phyloP scores from a whole-genome alignment of 2,888 invertebrate genomes.

The Drosophila putrida region DNA sequence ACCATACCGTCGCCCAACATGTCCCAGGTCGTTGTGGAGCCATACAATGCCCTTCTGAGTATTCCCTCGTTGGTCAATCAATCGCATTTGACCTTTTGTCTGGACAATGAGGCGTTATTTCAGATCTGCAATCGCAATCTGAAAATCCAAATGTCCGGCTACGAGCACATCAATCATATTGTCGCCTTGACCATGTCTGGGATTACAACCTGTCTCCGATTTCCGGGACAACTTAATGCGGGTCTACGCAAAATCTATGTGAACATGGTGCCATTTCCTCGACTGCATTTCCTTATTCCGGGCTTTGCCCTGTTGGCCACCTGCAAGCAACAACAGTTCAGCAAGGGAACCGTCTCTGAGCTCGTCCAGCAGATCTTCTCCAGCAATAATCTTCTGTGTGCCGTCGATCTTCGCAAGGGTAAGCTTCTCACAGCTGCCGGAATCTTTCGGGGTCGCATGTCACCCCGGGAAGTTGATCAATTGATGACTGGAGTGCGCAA shows the following conservation, averaged over 20 bases:
- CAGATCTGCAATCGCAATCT: slow-evolving; percentile 80
- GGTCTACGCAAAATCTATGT: slow-evolving; percentile 94
- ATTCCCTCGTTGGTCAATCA: slow-evolving; percentile 76
- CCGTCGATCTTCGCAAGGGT: slow-evolving; percentile 91
- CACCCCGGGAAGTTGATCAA: slow-evolving; percentile 82
- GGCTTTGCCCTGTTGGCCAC: slow-evolving; percentile 89
- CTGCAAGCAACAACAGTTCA: slow-evolving; percentile 71
- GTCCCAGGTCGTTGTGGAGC: slow-evolving; percentile 82
- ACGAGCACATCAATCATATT: slow-evolving; percentile 82
- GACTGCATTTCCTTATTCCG: slow-evolving; percentile 94
- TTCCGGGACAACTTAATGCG: slow-evolving; percentile 96
- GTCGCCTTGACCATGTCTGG: slow-evolving; percentile 87
- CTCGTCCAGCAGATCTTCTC: slow-evolving; percentile 90
- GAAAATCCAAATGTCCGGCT: slow-evolving; percentile 69
- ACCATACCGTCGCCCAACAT: slow-evolving; percentile 86
- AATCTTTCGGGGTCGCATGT: slow-evolving; percentile 87
- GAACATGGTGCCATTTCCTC: slow-evolving; percentile 96
- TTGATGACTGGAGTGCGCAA: slow-evolving; percentile 90
- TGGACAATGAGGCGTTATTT: slow-evolving; percentile 84
- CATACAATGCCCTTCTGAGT: slow-evolving; percentile 82
- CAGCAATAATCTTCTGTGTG: slow-evolving; percentile 93
- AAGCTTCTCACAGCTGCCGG: slow-evolving; percentile 92
- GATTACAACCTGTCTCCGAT: slow-evolving; percentile 91
- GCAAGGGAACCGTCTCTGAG: slow-evolving; percentile 88
- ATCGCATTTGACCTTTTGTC: slow-evolving; percentile 80